Conservation (phyloP, 2,888 invertebrate species). For the Ceramica pisi region DNA sequence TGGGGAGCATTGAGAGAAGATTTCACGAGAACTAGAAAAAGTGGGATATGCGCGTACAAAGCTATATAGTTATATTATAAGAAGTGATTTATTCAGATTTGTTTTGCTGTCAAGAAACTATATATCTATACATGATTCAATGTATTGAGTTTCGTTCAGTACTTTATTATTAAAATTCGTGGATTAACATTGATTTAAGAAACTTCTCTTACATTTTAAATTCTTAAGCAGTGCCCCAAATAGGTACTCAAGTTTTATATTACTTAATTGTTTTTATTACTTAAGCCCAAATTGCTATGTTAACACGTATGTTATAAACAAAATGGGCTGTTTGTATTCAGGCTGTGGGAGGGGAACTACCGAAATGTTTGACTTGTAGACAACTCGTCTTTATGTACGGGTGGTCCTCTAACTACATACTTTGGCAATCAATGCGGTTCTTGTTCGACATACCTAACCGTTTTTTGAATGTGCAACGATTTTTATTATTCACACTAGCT, state of each 20-base stretch:
- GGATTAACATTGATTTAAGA: slow-evolving; percentile 25
- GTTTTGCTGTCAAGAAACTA: not conserved
- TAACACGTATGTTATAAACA: slow-evolving; percentile 46
- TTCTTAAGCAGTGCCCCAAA: slow-evolving; percentile 36
- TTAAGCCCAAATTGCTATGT: slow-evolving; percentile 46
- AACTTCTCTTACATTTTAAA: slow-evolving; percentile 33
- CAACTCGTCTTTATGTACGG: slow-evolving; percentile 30
- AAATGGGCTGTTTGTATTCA: slow-evolving; percentile 60
- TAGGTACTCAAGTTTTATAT: slow-evolving; percentile 51
- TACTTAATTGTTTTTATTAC: slow-evolving; percentile 58
- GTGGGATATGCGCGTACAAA: too few species aligned
- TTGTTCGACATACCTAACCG: slow-evolving; percentile 41
- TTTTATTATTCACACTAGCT: slow-evolving; percentile 21
- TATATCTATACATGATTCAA: not conserved
- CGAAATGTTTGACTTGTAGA: slow-evolving; percentile 20
- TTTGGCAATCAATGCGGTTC: slow-evolving; percentile 30
- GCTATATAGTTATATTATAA: too few species aligned
- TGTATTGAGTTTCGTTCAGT: slow-evolving; percentile 1
- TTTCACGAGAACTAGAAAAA: too few species aligned
- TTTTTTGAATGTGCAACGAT: slow-evolving; percentile 29
- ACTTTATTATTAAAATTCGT: slow-evolving; percentile 15
- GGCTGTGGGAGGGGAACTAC: slow-evolving; percentile 35
- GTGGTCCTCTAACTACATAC: slow-evolving; percentile 41
- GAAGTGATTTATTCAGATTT: not conserved
- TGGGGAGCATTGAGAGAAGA: too few species aligned